Base-by-base conservation (phyloP, 2,113 vertebrate genomes). In the Camelus bactrianus region DNA sequence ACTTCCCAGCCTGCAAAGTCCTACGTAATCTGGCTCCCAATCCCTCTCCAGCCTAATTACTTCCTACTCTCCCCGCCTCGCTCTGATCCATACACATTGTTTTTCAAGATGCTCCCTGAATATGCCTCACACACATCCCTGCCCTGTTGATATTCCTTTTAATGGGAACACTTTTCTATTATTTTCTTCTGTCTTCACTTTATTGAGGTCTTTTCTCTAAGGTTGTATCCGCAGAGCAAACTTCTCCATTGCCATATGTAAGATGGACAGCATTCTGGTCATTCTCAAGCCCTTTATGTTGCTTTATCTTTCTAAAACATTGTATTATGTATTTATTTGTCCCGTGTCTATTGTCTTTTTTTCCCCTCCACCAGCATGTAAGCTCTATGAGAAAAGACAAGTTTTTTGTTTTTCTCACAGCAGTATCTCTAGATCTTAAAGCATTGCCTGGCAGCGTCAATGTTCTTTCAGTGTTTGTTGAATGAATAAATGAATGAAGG, bases 361-460 rank as follows among this genome's bases (percentile, higher is more conserved):
- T n/a, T 6, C 22, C n/a, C 28, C 60, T 72, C 11, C 5, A 89
- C 19, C 7, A 73, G 6, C 60, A 90, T 28, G 16, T 73, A 69
- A 64, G 75, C 28, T 56, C 48, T 62, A 26, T 22, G n/a, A 86
- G 17, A 38, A n/a, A 35, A 92, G 26, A 60, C 12, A 35, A n/a
- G 46, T 84, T 81, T 77, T 77, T 77, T 60, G 8, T 86, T 89
- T 60, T 65, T 24, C 82, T 92, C n/a, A 42, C 87, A 86, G n/a
- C 26, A 5, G 2, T 86, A 35, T 72, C n/a, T 13, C 3, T 10
- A 77, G n/a, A 48, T 38, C 64, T 93, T 70, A 79, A 92, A 84
- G n/a, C 13, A 65, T 46, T 48, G 12, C 42, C 54, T 48, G 48
- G 42, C 9, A 28, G 75, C 88, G 32, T 81, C n/a, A 52, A 88